Evolutionary conservation across 2,113 vertebrate species (phyloP), one percentile per base, ranked within the genome.

Genomic region (Oreochromis niloticus): DNA sequence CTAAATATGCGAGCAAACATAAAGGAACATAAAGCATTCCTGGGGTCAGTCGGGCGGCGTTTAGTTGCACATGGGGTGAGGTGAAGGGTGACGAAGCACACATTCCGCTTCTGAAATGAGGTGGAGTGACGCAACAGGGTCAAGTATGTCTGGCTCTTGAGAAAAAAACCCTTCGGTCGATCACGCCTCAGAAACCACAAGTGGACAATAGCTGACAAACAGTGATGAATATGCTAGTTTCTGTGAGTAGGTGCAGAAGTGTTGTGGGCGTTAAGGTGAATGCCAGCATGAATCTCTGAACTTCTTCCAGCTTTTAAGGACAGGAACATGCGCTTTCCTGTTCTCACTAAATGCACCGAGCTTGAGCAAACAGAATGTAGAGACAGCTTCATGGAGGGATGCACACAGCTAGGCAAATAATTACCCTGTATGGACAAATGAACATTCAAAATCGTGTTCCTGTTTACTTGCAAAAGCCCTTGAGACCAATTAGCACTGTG

Each of bases 401-500:
- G 84, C 87, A 84, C 63, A 83, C 43, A 71, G 54, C 73, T 57
- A 83, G 82, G 59, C 27, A 82, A 30, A 59, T 84, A 86, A 91
- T 91, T 87, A 87, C 75, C 88, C 84, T 78, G 75, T 79, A 61
- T 85, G 86, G 85, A 86, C 82, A 89, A 86, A 88, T 88, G 83
- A 87, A 91, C 93, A 86, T 87, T 90, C 41, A 85, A 80, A 89
- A 87, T 17, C 59, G 36, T 85, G 86, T 88, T 94, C 89, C 85
- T 94, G 86, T 94, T 94, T 92, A 89, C 91, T 91, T 85, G 66
- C 54, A 55, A 92, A 87, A 84, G 30, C 94, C 89, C 93, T 56
- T 2, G 92, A 93, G 93, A 88, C 93, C 85, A 95, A 95, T 95
- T 95, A 96, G 78, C 59, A 68, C 73, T 32, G 41, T 88, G 89